A percentile compares a stretch with the other conserved stretches of the same genome.
Conservation (phyloP, 30 jellyfish, hydroid and myxozoan genomes). For the Cassiopea andromeda region DNA sequence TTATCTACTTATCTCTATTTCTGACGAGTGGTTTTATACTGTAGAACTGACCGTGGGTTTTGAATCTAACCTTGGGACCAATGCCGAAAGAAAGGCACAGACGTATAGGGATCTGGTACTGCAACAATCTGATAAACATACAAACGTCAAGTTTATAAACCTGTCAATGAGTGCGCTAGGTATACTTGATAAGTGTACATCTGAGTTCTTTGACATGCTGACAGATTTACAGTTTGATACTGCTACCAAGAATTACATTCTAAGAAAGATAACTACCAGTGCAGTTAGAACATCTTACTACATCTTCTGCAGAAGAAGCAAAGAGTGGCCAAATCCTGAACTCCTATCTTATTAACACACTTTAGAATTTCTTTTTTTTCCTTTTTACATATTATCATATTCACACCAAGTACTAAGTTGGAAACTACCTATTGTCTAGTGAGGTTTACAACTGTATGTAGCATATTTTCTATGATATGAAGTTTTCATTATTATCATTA, state of each 20-base stretch:
- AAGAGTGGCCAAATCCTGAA: not conserved
- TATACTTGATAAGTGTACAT: not conserved
- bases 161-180: not conserved
- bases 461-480: no score
- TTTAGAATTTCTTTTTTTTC: not conserved
- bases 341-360: not conserved
- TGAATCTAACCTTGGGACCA: not conserved
- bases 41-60: not conserved
- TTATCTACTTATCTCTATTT: not conserved
- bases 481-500: no score
- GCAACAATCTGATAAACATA: not conserved
- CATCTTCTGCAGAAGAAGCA: not conserved
- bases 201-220: not conserved
- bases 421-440: not conserved
- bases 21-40: not conserved
- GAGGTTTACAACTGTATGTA: not conserved
- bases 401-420: not conserved
- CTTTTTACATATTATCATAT: no score
- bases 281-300: not conserved
- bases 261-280: not conserved
- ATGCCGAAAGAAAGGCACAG: not conserved
- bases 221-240: not conserved
- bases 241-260: not conserved
- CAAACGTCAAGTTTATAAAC: not conserved
- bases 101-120: not conserved